Base-by-base conservation (phyloP, 2,113 vertebrate species). In the Tachysurus vachellii region DNA sequence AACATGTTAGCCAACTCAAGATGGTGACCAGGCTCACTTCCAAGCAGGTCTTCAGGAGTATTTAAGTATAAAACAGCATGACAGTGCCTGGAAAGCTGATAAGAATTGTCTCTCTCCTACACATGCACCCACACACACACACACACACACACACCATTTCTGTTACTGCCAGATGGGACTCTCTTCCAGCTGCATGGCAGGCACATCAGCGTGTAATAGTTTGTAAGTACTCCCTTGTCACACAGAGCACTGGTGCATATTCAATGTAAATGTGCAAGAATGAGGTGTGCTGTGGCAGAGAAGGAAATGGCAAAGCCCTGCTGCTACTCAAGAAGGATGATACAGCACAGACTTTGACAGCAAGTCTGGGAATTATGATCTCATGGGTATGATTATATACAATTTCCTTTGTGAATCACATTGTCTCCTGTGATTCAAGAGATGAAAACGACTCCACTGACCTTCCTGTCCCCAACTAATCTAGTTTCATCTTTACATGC, bases 1-100 rank as follows among this genome's bases (percentile, higher is more conserved):
- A 90, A 88, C 91, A 88, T 85, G 91, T 95, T 93, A 94, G 90
- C 88, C 83, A 82, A 61, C 76, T 87, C 61, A 59, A 85, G 82
- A 89, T 91, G 88, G 31, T 90, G 89, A 90, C 59, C 70, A 84
- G 77, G 86, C 88, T 85, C 86, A 85, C 54, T 87, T 79, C 85
- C 77, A 82, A 71, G 12, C 7, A 71, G 64, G 57, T 87, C 79
- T 71, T 88, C 76, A 80, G 80, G 87, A 83, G 82, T 75, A 88
- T 92, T 91, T 90, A 91, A 86, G 84, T 90, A 86, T 83, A 89
- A 93, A 89, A 73, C 66, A 88, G 42, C 28, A 36, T 87, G 84
- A 86, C 83, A 87, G 56, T 75, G 85, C 62, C 75, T 87, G 62
- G 73, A 88, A 85, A 88, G 82, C 77, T 70, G 57, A 82, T 87